These are phyloP conservation scores for Stigmatopora nigra DNA, from an alignment of 2,113 vertebrate genomes.

Conservation along the genomic window DNA sequence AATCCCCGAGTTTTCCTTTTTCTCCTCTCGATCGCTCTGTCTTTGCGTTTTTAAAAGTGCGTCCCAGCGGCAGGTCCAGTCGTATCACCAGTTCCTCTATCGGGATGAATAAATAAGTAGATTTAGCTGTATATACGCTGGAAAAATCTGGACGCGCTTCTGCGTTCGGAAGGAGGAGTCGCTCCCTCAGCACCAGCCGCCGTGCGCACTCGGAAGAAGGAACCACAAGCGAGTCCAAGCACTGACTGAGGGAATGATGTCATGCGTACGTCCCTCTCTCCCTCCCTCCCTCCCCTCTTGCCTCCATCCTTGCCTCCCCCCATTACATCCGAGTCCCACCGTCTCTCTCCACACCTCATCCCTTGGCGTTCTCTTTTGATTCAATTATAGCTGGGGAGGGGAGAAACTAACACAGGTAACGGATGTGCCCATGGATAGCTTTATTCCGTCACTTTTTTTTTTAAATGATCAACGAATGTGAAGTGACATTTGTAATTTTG, in stretches of 20 bases:
- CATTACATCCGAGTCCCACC: not conserved
- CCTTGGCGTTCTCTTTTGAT: not conserved
- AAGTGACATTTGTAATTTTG: not conserved
- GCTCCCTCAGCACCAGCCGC: constrained; percentile 59
- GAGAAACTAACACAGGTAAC: not conserved
- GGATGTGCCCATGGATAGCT: not conserved
- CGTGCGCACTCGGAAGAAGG: constrained; percentile 66
- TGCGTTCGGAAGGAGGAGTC: constrained; percentile 60
- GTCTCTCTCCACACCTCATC: constrained; percentile 3
- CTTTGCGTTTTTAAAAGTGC: constrained; percentile 16
- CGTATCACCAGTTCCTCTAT: constrained; percentile 30
- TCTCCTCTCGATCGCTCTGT: constrained; percentile 1
- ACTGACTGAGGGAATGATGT: constrained; percentile 66
- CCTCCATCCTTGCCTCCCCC: constrained; percentile 36
- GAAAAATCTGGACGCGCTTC: constrained; percentile 59
- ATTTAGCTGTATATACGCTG: constrained; percentile 10
- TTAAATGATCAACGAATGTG: not conserved
- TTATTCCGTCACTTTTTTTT: not conserved
- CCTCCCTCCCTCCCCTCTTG: constrained; percentile 16
- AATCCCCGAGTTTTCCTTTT: constrained; percentile 52
- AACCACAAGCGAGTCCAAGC: constrained; percentile 58
- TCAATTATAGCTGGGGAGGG: not conserved
- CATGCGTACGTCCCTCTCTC: constrained; percentile 67
- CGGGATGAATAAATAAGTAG: constrained; percentile 12
- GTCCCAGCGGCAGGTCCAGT: constrained; percentile 61